Evolutionary conservation across 2,113 vertebrate genomes (phyloP), one percentile per base, ranked within the genome.

Genomic region (Tyto alba): DNA sequence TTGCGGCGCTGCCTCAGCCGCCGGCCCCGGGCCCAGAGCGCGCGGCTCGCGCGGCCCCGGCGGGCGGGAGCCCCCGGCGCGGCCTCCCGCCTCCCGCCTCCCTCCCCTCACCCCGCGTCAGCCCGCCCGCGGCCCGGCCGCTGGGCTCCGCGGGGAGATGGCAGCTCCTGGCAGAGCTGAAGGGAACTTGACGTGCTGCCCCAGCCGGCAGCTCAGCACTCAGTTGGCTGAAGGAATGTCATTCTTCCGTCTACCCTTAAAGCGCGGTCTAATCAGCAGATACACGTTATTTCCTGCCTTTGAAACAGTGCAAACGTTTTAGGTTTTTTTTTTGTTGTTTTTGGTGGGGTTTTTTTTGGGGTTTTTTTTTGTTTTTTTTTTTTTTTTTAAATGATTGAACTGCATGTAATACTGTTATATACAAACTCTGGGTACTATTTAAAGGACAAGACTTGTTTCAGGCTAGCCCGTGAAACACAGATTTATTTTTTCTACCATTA

Each of bases 101-200:
- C 32, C 25, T 62, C 13, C 18, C 9, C 50, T 60, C 7, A 1
- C 0, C 0, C 47, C 73, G 38, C 26, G 47, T 38, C 59, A 80
- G 8, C 50, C 64, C 55, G 59, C 38, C 36, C 38, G 41, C 3
- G 3, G 40, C 53, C 0, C 0, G 84, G 29, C 21, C 0, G 0
- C 32, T 25, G 64, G 17, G 17, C 6, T 3, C 50, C 7, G 3
- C 43, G 15, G 59, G 66, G 40, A 76, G 41, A 45, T 1, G 5
- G 43, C 43, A 93, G 77, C 55, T 73, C 41, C 59, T 43, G 25
- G 18, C 19, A 53, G 30, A 75, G 69, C 48, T 25, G 53, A 43
- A 47, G 57, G 66, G 69, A 88, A 41, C 8, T 1, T 9, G 25
- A 53, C 0, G 0, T 18, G 20, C n/a, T 55, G 52, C 13, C 64